Base-by-base conservation (phyloP, 2,888 invertebrate genomes). In the Cryptophagus acutangulus region DNA sequence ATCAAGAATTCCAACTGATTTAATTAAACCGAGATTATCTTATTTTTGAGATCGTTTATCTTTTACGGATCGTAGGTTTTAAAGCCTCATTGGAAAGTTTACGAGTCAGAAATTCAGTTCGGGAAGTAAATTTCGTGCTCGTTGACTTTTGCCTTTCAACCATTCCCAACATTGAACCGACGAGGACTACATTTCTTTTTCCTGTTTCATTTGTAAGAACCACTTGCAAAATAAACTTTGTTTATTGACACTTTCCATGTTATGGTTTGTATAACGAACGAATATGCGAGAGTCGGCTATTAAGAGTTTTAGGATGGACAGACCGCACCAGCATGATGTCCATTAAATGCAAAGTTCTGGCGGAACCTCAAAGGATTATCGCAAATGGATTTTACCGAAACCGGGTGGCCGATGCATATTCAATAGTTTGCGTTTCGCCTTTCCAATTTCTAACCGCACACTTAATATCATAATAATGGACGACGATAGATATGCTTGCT, bases 291-390 rank as follows among this genome's bases (percentile, higher is more conserved):
- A 6, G 20, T 20, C 6, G n/a, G n/a, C n/a, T n/a, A n/a, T n/a
- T n/a, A n/a, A n/a, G n/a, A n/a, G n/a, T n/a, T n/a, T n/a, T n/a
- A n/a, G n/a, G n/a, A n/a, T n/a, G n/a, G n/a, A n/a, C n/a, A n/a
- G n/a, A n/a, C n/a, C n/a, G n/a, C n/a, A n/a, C n/a, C n/a, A n/a
- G n/a, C n/a, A n/a, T n/a, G n/a, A n/a, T 58, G 52, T 55, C 57
- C 58, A 57, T 57, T 58, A 58, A 57, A 56, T 46, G 49, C 51
- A 53, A 54, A 56, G 53, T 54, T 55, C 41, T 39, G 41, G 45
- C 38, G 41, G 50, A 56, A 54, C 58, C 59, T 56, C 59, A 51
- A 53, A 56, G 59, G 62, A 62, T 62, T 62, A 61, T 56, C 47
- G 54, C 54, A 60, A 61, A 61, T 60, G 60, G 59, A 61, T 59